Percentiles rank a stretch among this genome's conserved stretches.
Conservation (phyloP, 2,888 invertebrate species). For the Hipparchia semele region DNA sequence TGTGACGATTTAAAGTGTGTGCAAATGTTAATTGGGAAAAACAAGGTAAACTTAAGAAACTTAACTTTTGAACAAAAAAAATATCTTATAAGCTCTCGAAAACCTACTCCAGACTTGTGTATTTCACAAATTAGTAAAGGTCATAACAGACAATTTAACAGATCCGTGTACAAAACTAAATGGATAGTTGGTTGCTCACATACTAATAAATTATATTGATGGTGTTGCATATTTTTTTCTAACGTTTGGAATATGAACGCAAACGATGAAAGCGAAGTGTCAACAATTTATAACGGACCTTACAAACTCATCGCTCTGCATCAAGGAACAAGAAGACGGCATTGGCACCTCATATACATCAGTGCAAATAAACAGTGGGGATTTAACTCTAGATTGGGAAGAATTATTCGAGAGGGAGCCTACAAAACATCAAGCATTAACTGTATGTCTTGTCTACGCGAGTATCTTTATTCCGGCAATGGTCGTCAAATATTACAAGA, state of each 20-base stretch:
- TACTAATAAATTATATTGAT: too few relatives aligned
- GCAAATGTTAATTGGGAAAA: too few relatives aligned
- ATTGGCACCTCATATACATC: conserved; percentile 8
- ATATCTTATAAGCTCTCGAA: too few relatives aligned
- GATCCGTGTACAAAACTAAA: too few relatives aligned
- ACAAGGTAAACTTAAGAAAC: too few relatives aligned
- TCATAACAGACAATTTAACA: too few relatives aligned
- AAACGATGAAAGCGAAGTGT: background rate
- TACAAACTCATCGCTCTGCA: background rate
- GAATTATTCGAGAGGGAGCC: conserved; percentile 20
- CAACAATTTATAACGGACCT: background rate
- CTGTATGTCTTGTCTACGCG: conserved; percentile 41
- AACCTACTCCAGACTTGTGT: too few relatives aligned
- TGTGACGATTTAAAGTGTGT: too few relatives aligned
- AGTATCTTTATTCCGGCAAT: conserved; percentile 46
- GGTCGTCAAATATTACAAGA: conserved; percentile 41
- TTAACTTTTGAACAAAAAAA: too few relatives aligned
- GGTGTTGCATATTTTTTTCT: too few relatives aligned
- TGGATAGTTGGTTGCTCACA: too few relatives aligned
- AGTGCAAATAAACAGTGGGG: conserved; percentile 1
- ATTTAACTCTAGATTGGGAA: conserved; percentile 12
- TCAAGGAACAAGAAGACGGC: background rate
- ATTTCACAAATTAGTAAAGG: too few relatives aligned
- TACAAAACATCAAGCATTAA: conserved; percentile 31
- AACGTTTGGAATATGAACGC: background rate